Evolutionary conservation across 2,888 invertebrate species (phyloP), one percentile per base, ranked within the genome.

Genomic region (Mythimna lalbum): DNA sequence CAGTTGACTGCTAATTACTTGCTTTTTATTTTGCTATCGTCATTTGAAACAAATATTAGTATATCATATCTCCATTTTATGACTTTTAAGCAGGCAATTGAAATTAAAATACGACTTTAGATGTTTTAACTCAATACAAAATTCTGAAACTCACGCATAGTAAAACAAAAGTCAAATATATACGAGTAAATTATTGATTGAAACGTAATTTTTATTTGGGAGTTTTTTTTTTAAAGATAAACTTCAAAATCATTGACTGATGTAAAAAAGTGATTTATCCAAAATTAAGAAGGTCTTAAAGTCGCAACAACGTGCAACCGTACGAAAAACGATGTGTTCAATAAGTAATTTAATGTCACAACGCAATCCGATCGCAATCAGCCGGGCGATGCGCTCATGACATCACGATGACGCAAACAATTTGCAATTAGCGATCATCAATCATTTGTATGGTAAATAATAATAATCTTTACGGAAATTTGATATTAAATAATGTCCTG

Each of bases 401-500:
- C 79, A 72, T 63, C 80, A 79, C 73, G 76, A 72, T 81, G 78
- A 81, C 76, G 73, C 63, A 78, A 85, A 82, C 80, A 81, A 71
- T 75, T 84, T 73, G 81, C 69, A 84, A 86, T 86, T 83, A 84
- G 73, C 65, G 83, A 75, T 81, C 82, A 73, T 86, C 82, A 79
- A 86, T 86, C 86, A 86, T 81, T 65, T 70, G 60, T 61, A 69
- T 66, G 55, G 80, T 73, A 82, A 84, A 83, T 81, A 68, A 69
- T 83, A 80, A 65, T 70, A 68, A 69, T 83, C 52, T 76, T 71
- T 53, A 69, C 49, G 21, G 68, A 69, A 71, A 81, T 69, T 63
- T 69, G 52, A 76, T 81, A 81, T 69, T 56, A 63, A 75, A 80
- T 64, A 67, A 72, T 59, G 33, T 33, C 49, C 23, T 9, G 21